Conservation (phyloP, 23 tunicate genomes). For the Trididemnum miniatum region DNA sequence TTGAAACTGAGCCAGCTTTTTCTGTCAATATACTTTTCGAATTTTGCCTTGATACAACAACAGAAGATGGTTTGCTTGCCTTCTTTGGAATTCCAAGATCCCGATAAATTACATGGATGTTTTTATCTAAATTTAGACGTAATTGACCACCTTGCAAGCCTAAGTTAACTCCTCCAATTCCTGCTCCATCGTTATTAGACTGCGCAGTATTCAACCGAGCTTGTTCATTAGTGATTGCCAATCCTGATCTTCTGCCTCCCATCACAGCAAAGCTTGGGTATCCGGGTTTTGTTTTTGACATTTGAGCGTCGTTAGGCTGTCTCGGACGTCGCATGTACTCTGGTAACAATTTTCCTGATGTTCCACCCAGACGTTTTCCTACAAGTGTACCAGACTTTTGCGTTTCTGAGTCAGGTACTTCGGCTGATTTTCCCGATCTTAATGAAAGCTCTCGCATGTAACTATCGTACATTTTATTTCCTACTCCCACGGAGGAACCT, state of each 20-base stretch:
- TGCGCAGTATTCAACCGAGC: background rate
- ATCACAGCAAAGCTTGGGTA: conserved; percentile 23
- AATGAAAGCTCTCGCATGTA: conserved; percentile 78
- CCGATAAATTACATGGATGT: conserved; percentile 73
- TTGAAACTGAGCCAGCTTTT: background rate
- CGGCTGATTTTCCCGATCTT: conserved; percentile 10
- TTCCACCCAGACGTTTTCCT: conserved; percentile 74
- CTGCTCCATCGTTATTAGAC: background rate
- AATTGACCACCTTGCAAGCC: conserved; percentile 73
- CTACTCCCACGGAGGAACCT: conserved; percentile 13
- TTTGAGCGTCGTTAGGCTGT: background rate
- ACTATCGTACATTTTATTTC: conserved; percentile 75
- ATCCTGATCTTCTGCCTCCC: conserved; percentile 63
- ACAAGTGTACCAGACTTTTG: conserved; percentile 12
- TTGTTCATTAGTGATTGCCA: conserved; percentile 44
- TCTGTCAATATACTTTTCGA: background rate
- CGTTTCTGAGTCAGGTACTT: background rate
- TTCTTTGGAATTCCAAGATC: conserved; percentile 77
- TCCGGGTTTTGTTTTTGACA: conserved; percentile 13
- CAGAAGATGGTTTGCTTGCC: conserved; percentile 24
- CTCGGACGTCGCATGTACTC: conserved; percentile 6
- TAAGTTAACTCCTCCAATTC: background rate
- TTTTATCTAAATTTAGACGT: conserved; percentile 77
- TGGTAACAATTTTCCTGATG: conserved; percentile 48
- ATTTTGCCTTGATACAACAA: background rate